These are phyloP conservation scores for Eumerus sabulonum DNA, from an alignment of 2,888 invertebrate genomes.

Conservation along the genomic window DNA sequence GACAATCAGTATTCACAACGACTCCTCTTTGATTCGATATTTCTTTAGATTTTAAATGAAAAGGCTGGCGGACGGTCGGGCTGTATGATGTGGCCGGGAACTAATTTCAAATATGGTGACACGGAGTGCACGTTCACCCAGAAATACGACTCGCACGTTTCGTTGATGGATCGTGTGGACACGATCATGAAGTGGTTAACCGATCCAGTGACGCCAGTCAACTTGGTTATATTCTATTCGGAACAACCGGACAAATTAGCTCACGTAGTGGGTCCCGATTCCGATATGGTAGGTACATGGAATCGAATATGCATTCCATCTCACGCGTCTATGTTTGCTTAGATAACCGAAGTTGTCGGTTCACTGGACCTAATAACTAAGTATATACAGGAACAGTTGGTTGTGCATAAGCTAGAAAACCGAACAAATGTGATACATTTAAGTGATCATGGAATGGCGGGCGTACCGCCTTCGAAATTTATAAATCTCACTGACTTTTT, in stretches of 20 bases:
- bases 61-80: conserved; percentile 81
- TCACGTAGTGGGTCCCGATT: conserved; percentile 81
- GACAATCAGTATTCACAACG: background rate
- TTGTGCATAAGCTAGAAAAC: conserved; percentile 79
- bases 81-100: conserved; percentile 86
- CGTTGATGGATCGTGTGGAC: conserved; percentile 81
- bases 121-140: conserved; percentile 79
- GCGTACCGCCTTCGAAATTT: conserved; percentile 80
- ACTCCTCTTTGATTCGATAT: background rate
- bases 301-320: background rate
- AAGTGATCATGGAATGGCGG: conserved; percentile 87
- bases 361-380: conserved; percentile 81
- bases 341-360: conserved; percentile 77
- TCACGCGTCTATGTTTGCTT: background rate
- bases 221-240: conserved; percentile 85
- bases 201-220: conserved; percentile 82
- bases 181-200: conserved; percentile 80
- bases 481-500: conserved; percentile 81
- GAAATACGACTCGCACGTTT: conserved; percentile 77
- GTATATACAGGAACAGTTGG: conserved; percentile 82
- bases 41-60: conserved; percentile 79
- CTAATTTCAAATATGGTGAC: conserved; percentile 80
- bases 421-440: conserved; percentile 84
- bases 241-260: conserved; percentile 85
- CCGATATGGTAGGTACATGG: conserved; percentile 52